Evolutionary conservation across 1,140 invertebrate genomes (phyloP).

Genomic region (Micrasema minimum): DNA sequence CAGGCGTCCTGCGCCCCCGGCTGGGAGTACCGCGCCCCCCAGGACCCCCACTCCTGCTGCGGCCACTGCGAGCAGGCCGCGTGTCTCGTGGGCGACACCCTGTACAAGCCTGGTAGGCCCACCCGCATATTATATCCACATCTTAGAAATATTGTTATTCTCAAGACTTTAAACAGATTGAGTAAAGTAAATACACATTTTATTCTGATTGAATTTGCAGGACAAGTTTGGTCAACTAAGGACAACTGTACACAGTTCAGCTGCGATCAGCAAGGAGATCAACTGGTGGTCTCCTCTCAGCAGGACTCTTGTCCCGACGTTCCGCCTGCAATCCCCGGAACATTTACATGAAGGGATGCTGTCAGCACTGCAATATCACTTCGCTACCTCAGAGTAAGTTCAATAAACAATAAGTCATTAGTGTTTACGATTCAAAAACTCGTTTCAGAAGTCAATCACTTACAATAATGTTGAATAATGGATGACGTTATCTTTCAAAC

Average conservation of each 20-base stretch:
- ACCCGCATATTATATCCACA: background rate
- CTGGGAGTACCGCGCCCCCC: slow-evolving; percentile 67
- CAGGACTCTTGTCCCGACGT: slow-evolving; percentile 72
- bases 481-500: too few relatives aligned
- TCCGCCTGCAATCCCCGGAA: slow-evolving; percentile 68
- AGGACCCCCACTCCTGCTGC: slow-evolving; percentile 69
- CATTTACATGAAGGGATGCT: slow-evolving; percentile 73
- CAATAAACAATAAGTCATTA: too few relatives aligned
- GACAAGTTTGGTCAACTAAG: slow-evolving; percentile 70
- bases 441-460: too few relatives aligned
- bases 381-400: slow-evolving; percentile 62
- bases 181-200: too few relatives aligned
- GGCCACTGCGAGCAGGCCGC: slow-evolving; percentile 74
- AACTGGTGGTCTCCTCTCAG: slow-evolving; percentile 68
- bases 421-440: too few relatives aligned
- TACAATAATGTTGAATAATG: too few relatives aligned
- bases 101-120: slow-evolving; percentile 63
- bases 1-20: slow-evolving; percentile 68
- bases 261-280: slow-evolving; percentile 65
- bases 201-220: slow-evolving; percentile 48
- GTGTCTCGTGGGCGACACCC: slow-evolving; percentile 71
- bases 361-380: slow-evolving; percentile 71
- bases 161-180: too few relatives aligned
- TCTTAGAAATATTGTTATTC: too few relatives aligned
- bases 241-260: slow-evolving; percentile 76